Percentiles rank a stretch among this genome's conserved stretches.
Evolutionary conservation across 2,797 vertebrate species (phyloP).

Genomic region (Lycodopsis pacificus): DNA sequence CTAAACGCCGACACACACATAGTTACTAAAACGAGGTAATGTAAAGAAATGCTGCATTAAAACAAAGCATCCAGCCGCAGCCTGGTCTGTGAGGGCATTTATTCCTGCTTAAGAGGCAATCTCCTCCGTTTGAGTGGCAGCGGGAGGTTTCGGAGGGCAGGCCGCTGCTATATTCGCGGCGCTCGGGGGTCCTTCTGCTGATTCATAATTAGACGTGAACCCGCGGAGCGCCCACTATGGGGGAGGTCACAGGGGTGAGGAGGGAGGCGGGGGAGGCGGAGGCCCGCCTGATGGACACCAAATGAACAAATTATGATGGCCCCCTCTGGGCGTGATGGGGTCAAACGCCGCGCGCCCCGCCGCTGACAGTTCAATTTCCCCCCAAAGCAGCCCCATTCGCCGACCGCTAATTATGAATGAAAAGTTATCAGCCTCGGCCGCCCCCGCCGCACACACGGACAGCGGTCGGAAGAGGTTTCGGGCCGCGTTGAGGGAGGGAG

Average conservation of each 20-base stretch:
- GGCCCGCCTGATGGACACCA: slow-evolving; percentile 98
- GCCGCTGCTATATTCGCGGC: slow-evolving; percentile 81
- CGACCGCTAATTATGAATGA: slow-evolving; percentile 99
- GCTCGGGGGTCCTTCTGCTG: slow-evolving; percentile 89
- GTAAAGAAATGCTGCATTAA: slow-evolving; percentile 24
- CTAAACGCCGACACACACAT: not conserved
- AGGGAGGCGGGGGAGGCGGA: slow-evolving; percentile 89
- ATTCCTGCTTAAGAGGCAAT: slow-evolving; percentile 96
- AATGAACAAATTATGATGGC: slow-evolving; percentile 99
- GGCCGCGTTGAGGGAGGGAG: slow-evolving; percentile 2
- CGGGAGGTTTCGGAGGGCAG: slow-evolving; percentile 89
- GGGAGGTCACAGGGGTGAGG: slow-evolving; percentile 95
- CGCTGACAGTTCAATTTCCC: slow-evolving; percentile 99
- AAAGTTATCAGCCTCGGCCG: slow-evolving; percentile 97
- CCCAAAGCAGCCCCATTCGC: slow-evolving; percentile 94
- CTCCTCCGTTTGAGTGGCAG: slow-evolving; percentile 94
- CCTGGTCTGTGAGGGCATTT: slow-evolving; percentile 89
- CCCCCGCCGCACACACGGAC: slow-evolving; percentile 67
- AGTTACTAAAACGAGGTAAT: not conserved
- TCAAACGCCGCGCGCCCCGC: slow-evolving; percentile 97
- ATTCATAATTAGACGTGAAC: slow-evolving; percentile 99
- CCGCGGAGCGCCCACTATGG: slow-evolving; percentile 91
- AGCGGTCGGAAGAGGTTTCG: slow-evolving; percentile 67
- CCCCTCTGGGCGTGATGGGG: slow-evolving; percentile 99
- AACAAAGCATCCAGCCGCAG: slow-evolving; percentile 45